Evolutionary conservation across 2,888 invertebrate species (phyloP), one percentile per base, ranked within the genome.

Genomic region (Mesorhabditis belari): DNA sequence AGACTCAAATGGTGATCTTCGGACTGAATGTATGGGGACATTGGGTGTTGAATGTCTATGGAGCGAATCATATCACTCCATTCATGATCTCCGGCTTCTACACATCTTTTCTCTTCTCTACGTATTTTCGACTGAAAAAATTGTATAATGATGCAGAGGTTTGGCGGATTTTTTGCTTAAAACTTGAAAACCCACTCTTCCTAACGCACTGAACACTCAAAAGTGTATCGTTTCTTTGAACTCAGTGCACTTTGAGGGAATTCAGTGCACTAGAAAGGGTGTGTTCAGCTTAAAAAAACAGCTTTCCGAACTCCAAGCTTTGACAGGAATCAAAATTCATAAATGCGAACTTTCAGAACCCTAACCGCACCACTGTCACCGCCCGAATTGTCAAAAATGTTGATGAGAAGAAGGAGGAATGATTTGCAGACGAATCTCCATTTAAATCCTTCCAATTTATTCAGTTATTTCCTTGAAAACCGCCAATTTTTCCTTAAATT

Each of bases 61-160:
- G 70, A 2, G 63, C 73, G 19, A 74, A 74, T 50, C 73, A 74
- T 60, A 74, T 74, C 52, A 70, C 71, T 3, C 76, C 75, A 6
- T 77, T 80, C 70, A 75, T 79, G 70, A 65, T 79, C 63, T 67
- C 74, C 25, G 74, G 76, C 28, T 77, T 79, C 66, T 77, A 75
- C 71, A 69, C 76, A 60, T 74, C 77, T 21, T 75, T 77, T 67
- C 66, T 77, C 21, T 71, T 77, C 60, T 73, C 74, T 3, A 64
- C 64, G 4, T 74, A 64, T 58, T 71, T 67, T 55, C 59, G 72
- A 5, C 63, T 64, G 28, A 65, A 71, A 57, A 68, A 67, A 12
- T 56, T 62, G 21, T 71, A 67, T 56, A 57, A 59, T 5, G 55
- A 23, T 35, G 44, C 44, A 17, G 44, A 35, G 12, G 44, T 35